phyloP scores from a whole-genome alignment of 2,113 vertebrate species.

The Hystrix brachyura region DNA sequence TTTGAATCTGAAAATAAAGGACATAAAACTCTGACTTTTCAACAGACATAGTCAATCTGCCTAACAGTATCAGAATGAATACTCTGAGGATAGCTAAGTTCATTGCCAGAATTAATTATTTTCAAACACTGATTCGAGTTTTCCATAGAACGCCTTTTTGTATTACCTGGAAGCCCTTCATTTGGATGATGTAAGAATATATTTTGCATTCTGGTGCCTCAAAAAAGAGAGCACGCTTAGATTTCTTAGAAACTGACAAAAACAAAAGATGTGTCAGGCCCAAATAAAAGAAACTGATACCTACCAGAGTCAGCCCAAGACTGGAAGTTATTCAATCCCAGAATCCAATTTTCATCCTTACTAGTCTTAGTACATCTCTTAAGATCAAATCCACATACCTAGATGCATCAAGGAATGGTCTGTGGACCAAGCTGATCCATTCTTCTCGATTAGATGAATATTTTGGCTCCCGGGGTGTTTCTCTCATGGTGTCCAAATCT shows the following conservation, averaged over 20 bases:
- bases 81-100: neutral
- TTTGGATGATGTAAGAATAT: constrained; percentile 30
- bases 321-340: neutral
- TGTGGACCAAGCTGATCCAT: constrained; percentile 94
- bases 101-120: constrained; percentile 38
- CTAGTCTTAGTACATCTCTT: neutral
- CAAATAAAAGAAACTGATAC: constrained; percentile 52
- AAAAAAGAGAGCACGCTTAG: constrained; percentile 33
- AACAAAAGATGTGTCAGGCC: neutral
- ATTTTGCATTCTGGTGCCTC: constrained; percentile 11
- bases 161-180: constrained; percentile 52
- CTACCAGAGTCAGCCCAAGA: neutral
- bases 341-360: constrained; percentile 6
- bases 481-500: constrained; percentile 92
- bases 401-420: constrained; percentile 95
- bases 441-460: constrained; percentile 95
- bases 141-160: constrained; percentile 17
- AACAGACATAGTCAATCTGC: constrained; percentile 19
- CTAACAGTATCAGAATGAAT: neutral
- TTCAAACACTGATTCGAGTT: constrained; percentile 39
- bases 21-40: constrained; percentile 6
- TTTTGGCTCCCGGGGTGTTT: constrained; percentile 92
- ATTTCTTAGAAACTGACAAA: constrained; percentile 66
- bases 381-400: constrained; percentile 88
- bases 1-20: neutral